Evolutionary conservation across 2,113 vertebrate species (phyloP).

Genomic region (Corydoras maculifer): DNA sequence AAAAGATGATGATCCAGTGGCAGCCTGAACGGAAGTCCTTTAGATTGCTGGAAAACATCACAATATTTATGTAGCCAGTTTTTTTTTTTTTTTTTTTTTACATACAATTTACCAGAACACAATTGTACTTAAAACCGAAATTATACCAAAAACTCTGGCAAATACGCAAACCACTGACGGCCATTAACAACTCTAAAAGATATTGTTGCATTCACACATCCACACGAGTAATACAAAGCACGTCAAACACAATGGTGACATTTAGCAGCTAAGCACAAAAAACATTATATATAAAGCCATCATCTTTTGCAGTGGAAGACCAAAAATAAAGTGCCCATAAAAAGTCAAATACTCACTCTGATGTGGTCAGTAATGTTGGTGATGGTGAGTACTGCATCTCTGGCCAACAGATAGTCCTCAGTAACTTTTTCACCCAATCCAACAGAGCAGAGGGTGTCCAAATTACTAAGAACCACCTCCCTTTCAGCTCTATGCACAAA

Average conservation of each 20-base stretch:
- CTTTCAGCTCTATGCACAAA: constrained; percentile 72
- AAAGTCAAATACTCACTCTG: constrained; percentile 68
- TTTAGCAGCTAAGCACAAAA: background rate
- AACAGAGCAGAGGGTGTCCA: constrained; percentile 79
- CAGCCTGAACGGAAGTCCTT: no score
- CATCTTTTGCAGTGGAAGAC: background rate
- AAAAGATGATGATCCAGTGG: no score
- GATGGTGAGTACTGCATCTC: constrained; percentile 77
- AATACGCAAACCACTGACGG: no score
- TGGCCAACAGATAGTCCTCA: constrained; percentile 80
- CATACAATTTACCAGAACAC: no score
- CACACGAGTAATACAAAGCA: no score
- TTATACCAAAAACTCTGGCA: no score
- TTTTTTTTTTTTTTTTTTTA: no score
- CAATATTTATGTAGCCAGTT: background rate
- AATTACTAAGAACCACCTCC: constrained; percentile 87
- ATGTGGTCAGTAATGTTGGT: constrained; percentile 71
- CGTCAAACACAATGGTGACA: background rate
- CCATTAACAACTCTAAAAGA: no score
- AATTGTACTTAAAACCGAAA: no score
- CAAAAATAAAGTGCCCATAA: background rate
- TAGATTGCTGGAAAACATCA: background rate
- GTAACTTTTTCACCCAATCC: constrained; percentile 76
- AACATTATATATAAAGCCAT: background rate
- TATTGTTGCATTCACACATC: no score